These are phyloP conservation scores for Drosophila albomicans DNA, from an alignment of 1,140 invertebrate species.

Conservation along the genomic window DNA sequence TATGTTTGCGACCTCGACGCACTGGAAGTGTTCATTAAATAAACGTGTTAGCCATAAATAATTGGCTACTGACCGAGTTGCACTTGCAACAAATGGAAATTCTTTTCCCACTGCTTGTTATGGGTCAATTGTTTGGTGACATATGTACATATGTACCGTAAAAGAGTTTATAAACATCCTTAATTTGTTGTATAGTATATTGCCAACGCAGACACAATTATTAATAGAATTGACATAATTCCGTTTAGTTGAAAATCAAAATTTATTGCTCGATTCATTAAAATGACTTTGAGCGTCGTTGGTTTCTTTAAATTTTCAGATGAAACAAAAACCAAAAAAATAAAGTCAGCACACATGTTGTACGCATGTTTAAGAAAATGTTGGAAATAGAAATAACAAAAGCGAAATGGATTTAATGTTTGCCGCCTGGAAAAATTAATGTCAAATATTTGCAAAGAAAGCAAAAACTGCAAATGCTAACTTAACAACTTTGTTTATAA, in stretches of 20 bases:
- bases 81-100: not conserved
- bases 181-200: slow-evolving; percentile 48
- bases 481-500: slow-evolving; percentile 10
- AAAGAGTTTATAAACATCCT: slow-evolving; percentile 66
- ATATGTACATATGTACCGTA: slow-evolving; percentile 19
- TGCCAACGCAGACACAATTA: slow-evolving; percentile 37
- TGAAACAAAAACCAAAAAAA: slow-evolving; percentile 40
- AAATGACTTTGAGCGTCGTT: slow-evolving; percentile 57
- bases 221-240: slow-evolving; percentile 82
- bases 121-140: slow-evolving; percentile 25
- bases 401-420: slow-evolving; percentile 34
- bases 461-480: slow-evolving; percentile 1
- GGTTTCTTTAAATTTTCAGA: slow-evolving; percentile 44
- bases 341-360: slow-evolving; percentile 69
- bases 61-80: not conserved
- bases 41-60: slow-evolving; percentile 10
- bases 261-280: slow-evolving; percentile 67
- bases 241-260: slow-evolving; percentile 60
- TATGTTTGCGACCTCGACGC: slow-evolving; percentile 24
- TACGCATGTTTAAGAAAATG: slow-evolving; percentile 59
- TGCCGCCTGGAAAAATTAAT: slow-evolving; percentile 57
- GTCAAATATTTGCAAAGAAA: slow-evolving; percentile 68
- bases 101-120: not conserved
- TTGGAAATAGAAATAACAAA: slow-evolving; percentile 19
- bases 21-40: slow-evolving; percentile 34